phyloP scores from a whole-genome alignment of 2,888 invertebrate genomes.

The Athalia cordata region DNA sequence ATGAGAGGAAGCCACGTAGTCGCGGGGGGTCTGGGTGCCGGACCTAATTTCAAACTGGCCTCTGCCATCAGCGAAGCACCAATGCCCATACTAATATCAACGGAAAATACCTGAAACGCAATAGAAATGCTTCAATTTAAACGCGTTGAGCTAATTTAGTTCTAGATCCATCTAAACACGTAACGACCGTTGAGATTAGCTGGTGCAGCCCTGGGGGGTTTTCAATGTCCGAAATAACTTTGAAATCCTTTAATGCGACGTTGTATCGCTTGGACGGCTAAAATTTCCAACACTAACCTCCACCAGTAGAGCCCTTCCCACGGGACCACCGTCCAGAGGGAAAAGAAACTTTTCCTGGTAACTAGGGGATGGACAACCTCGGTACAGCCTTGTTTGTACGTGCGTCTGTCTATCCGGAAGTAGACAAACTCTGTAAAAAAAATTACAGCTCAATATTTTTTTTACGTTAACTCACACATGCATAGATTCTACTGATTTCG shows the following conservation, averaged over 20 bases:
- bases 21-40: constrained; percentile 78
- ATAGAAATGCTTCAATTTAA: background rate
- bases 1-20: constrained; percentile 88
- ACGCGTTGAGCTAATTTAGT: constrained; percentile 6
- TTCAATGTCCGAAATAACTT: constrained; percentile 63
- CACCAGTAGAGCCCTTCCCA: constrained; percentile 65
- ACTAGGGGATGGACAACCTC: constrained; percentile 81
- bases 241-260: background rate
- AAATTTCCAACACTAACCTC: constrained; percentile 58
- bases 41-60: constrained; percentile 65
- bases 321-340: constrained; percentile 68
- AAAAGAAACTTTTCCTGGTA: constrained; percentile 87
- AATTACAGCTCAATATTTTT: background rate
- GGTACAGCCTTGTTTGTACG: constrained; percentile 83
- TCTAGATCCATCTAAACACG: constrained; percentile 5
- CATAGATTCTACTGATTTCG: too few species aligned
- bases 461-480: background rate
- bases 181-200: constrained; percentile 51
- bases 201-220: constrained; percentile 77
- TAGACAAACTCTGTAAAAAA: constrained; percentile 77
- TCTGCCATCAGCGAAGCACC: constrained; percentile 65
- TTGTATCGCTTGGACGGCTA: background rate
- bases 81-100: constrained; percentile 60
- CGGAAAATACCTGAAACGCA: constrained; percentile 63
- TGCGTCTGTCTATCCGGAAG: constrained; percentile 82